Evolutionary conservation across 53 echinoderm and acorn worm genomes (phyloP), one percentile per base, ranked within the genome.

Genomic region (Astropecten irregularis): DNA sequence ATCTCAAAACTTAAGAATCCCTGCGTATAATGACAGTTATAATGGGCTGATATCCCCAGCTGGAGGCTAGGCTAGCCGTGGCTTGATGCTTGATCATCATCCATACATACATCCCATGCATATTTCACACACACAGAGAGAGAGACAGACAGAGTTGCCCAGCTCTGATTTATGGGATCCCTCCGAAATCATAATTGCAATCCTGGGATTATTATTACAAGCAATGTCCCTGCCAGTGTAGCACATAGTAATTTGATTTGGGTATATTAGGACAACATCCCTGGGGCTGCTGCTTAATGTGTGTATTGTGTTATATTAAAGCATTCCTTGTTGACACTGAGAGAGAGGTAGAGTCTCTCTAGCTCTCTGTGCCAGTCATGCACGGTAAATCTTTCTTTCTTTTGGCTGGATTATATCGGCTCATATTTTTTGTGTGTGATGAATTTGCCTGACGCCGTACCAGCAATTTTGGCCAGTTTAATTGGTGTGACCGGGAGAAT

Each of bases 181-280:
- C 76, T 58, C 22, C 38, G 27, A 79, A 61, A 79, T 62, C 61
- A 46, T 62, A 79, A 79, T 79, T 79, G 62, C 79, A 44, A 47
- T 46, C 15, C 42, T 31, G 3, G 79, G 79, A 46, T 46, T 58
- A 61, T 79, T 28, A 61, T 48, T 46, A 35, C 71, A 71, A 30
- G 18, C 25, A 42, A 27, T 9, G n/a, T 54, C n/a, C 54, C 54
- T 54, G 54, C 40, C 66, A 34, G 1, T 44, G 31, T 44, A 46
- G 79, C 62, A 62, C 13, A 47, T 31, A 33, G 79, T 79, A 60
- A 79, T 79, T 79, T 79, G 79, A 79, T 61, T 79, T 44, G 30
- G 36, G 57, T 42, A 40, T n/a, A 27, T 38, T 53, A 59, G 25
- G 5, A 40, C 59, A 7, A 51, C 52, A 71, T 50, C 34, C 33